Evolutionary conservation across 2,113 vertebrate species (phyloP).

Genomic region (Poicephalus meyeri): DNA sequence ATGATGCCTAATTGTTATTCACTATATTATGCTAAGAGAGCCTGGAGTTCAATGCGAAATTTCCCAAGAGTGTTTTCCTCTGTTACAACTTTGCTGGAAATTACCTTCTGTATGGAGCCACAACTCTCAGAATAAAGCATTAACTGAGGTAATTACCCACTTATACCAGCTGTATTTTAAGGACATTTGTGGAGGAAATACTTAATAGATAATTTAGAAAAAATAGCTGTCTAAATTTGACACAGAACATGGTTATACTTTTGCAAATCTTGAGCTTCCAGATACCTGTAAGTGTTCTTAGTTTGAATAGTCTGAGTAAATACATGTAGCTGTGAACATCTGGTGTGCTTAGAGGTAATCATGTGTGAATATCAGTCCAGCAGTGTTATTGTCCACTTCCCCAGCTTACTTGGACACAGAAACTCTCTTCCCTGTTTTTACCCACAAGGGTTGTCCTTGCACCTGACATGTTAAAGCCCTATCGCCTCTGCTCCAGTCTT

Average conservation of each 20-base stretch:
- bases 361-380: neutral
- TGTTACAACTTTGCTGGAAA: constrained; percentile 44
- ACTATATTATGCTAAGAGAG: constrained; percentile 33
- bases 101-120: constrained; percentile 26
- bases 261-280: neutral
- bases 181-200: constrained; percentile 21
- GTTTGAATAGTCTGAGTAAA: neutral
- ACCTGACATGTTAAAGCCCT: neutral
- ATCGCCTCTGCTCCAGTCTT: neutral
- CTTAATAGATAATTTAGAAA: constrained; percentile 2
- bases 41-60: neutral
- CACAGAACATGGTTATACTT: neutral
- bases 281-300: neutral
- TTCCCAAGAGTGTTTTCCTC: constrained; percentile 48
- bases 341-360: neutral
- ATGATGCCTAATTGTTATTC: constrained; percentile 43
- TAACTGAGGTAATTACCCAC: constrained; percentile 67
- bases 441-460: fast-evolving
- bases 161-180: constrained; percentile 57
- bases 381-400: neutral
- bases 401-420: neutral
- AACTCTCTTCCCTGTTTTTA: neutral
- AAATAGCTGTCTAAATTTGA: neutral
- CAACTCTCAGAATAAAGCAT: constrained; percentile 61
- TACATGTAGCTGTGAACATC: neutral